Evolutionary conservation across 2,113 vertebrate species (phyloP).

Genomic region (Galbula dea): DNA sequence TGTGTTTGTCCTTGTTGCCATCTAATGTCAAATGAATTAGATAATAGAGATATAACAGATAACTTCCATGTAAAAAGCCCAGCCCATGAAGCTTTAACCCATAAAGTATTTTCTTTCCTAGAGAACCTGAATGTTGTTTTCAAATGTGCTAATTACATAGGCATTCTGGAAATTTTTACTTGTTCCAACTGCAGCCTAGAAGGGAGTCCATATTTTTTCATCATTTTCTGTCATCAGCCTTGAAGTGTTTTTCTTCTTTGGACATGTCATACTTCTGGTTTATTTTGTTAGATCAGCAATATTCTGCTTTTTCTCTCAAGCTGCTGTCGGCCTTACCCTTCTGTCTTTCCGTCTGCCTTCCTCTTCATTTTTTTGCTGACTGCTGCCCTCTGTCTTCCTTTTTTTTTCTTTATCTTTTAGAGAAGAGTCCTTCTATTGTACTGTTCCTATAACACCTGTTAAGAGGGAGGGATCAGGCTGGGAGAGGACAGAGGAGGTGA

Average conservation of each 20-base stretch:
- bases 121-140: neutral
- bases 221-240: constrained; percentile 18
- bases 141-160: neutral
- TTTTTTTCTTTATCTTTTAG: constrained; percentile 74
- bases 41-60: neutral
- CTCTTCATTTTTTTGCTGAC: constrained; percentile 64
- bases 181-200: neutral
- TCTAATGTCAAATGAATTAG: neutral
- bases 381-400: constrained; percentile 60
- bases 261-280: neutral
- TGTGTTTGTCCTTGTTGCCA: constrained; percentile 4
- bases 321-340: constrained; percentile 33
- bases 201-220: neutral
- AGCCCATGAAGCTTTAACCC: neutral
- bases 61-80: neutral
- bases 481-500: constrained; percentile 88
- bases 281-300: constrained; percentile 30
- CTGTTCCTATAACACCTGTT: constrained; percentile 90
- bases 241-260: constrained; percentile 1
- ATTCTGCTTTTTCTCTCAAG: constrained; percentile 15
- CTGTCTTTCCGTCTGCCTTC: constrained; percentile 50
- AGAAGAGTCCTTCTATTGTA: constrained; percentile 90
- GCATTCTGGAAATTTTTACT: neutral
- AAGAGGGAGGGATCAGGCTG: constrained; percentile 86
- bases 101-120: neutral